Evolutionary conservation across 2,888 invertebrate species (phyloP).

Genomic region (Metellina segmentata): DNA sequence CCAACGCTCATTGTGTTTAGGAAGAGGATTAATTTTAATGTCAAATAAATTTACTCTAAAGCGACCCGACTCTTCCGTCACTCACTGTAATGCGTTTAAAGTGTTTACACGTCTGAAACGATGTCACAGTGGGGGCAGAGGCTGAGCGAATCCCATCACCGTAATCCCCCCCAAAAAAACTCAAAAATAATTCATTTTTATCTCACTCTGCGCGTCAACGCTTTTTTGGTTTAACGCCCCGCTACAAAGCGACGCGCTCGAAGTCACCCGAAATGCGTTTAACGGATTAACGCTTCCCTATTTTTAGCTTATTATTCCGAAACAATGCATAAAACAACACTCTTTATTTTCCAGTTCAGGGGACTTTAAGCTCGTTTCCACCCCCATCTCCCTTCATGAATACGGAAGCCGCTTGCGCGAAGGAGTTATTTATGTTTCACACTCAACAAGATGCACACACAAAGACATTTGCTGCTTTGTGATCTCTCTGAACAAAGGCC

Average conservation of each 20-base stretch:
- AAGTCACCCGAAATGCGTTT: conserved; percentile 50
- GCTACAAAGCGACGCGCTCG: conserved; percentile 5
- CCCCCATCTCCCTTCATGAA: neutral
- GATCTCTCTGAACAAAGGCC: neutral
- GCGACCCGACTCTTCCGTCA: neutral
- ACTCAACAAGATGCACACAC: conserved; percentile 52
- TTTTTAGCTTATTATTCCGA: conserved; percentile 51
- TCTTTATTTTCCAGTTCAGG: neutral
- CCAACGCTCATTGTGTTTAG: neutral
- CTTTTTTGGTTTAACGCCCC: conserved; percentile 30
- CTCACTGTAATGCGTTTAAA: conserved; percentile 4
- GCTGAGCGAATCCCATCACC: neutral
- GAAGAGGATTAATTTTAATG: neutral
- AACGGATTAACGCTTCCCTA: conserved; percentile 54
- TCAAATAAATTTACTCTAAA: conserved; percentile 14
- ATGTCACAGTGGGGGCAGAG: neutral
- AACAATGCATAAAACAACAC: conserved; percentile 28
- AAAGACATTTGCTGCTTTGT: conserved; percentile 15
- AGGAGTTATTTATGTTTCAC: conserved; percentile 40
- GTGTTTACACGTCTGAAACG: conserved; percentile 16
- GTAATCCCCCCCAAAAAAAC: conserved; percentile 8
- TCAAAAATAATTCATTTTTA: conserved; percentile 37
- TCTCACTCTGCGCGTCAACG: neutral
- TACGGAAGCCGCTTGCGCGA: neutral
- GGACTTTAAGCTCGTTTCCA: conserved; percentile 22